Evolutionary conservation across 2,888 invertebrate genomes (phyloP).

Genomic region (Polia nebulosa): DNA sequence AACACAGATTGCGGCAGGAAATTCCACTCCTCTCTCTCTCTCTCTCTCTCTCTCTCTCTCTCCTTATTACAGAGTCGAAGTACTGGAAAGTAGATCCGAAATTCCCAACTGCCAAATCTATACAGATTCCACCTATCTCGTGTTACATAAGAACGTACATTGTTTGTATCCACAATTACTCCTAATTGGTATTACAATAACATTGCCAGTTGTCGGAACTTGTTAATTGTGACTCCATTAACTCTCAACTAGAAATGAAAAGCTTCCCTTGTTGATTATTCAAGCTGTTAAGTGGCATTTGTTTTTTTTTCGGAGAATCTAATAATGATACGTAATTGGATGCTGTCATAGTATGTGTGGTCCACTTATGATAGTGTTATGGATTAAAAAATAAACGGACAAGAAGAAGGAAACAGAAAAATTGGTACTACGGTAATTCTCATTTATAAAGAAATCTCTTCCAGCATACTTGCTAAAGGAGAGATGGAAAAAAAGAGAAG

Average conservation of each 20-base stretch:
- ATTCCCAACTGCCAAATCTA: constrained; percentile 23
- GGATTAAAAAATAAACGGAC: too few species aligned
- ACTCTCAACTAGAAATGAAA: constrained; percentile 44
- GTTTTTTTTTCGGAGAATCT: constrained; percentile 4
- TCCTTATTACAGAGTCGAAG: too few species aligned
- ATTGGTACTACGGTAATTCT: too few species aligned
- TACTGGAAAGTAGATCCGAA: background rate
- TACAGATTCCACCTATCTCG: constrained; percentile 14
- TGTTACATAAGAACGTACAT: constrained; percentile 26
- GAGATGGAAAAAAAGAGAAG: too few species aligned
- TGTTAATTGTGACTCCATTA: constrained; percentile 54
- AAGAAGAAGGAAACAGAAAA: too few species aligned
- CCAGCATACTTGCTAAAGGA: too few species aligned
- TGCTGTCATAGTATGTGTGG: too few species aligned
- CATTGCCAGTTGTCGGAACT: constrained; percentile 22
- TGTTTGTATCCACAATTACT: constrained; percentile 34
- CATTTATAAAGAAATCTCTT: too few species aligned
- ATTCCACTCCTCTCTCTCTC: too few species aligned
- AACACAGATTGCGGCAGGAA: too few species aligned
- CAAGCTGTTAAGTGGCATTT: constrained; percentile 15
- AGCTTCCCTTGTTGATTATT: constrained; percentile 42
- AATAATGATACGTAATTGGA: constrained; percentile 13
- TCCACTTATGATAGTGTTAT: too few species aligned
- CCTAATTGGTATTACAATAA: constrained; percentile 53
- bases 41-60: too few species aligned